Evolutionary conservation across 1,140 invertebrate species (phyloP).

Genomic region (Bombus vancouverensis): DNA sequence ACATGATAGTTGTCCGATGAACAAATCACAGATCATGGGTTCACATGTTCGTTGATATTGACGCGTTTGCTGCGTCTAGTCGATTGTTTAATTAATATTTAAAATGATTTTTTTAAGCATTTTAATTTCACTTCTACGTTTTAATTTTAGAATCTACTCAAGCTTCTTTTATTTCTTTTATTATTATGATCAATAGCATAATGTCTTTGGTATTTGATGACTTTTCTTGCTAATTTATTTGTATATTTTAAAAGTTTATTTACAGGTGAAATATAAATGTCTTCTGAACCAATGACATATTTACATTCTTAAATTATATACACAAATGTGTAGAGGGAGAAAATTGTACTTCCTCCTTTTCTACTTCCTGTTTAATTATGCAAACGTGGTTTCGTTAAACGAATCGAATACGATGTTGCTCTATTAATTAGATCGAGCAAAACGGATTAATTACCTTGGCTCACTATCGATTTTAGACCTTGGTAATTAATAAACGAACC

Average conservation of each 20-base stretch:
- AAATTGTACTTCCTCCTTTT: neutral
- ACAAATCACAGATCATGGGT: neutral
- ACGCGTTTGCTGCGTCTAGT: neutral
- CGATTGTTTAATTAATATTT: neutral
- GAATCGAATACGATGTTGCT: neutral
- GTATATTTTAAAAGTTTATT: too few species aligned
- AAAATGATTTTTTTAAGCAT: too few species aligned
- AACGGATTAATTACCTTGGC: conserved; percentile 19
- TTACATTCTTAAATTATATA: too few species aligned
- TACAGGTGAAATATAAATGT: too few species aligned
- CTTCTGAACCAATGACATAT: too few species aligned
- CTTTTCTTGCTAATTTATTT: too few species aligned
- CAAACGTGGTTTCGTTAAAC: neutral
- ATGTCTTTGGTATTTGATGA: too few species aligned
- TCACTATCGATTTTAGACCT: conserved; percentile 9
- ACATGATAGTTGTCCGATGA: neutral
- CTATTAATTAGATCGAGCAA: conserved; percentile 24
- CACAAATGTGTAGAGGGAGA: neutral
- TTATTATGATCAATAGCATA: too few species aligned
- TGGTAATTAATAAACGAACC: conserved; percentile 15
- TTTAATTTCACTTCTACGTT: too few species aligned
- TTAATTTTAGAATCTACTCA: too few species aligned
- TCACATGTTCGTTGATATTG: neutral
- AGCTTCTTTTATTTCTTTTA: too few species aligned
- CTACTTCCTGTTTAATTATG: too few species aligned